Conservation (phyloP, 2,888 invertebrate species). For the Coenonympha arcania region DNA sequence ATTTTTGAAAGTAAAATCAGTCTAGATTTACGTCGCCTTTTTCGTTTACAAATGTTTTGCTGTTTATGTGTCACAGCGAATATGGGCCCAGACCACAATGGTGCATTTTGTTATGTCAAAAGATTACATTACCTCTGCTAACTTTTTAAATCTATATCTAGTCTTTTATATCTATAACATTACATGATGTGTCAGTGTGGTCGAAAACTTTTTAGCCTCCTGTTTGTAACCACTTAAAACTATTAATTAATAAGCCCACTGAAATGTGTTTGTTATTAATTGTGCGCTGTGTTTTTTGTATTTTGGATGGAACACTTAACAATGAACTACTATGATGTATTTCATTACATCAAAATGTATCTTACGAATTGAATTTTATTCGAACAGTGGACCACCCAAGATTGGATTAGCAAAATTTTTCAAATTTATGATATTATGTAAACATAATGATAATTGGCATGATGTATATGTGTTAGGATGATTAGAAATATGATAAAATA, state of each 20-base stretch:
- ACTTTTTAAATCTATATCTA: too few relatives aligned
- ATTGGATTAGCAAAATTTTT: slow-evolving; percentile 29
- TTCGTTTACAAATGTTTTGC: too few relatives aligned
- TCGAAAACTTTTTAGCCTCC: slow-evolving; percentile 28
- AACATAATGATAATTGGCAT: slow-evolving; percentile 47
- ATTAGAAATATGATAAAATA: slow-evolving; percentile 26
- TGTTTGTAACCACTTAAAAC: slow-evolving; percentile 50
- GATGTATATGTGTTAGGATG: slow-evolving; percentile 62
- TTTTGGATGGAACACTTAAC: slow-evolving; percentile 25
- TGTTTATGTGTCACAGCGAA: too few relatives aligned
- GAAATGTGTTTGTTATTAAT: slow-evolving; percentile 41
- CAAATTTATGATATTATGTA: slow-evolving; percentile 16
- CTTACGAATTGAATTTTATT: too few relatives aligned
- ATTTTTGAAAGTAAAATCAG: too few relatives aligned
- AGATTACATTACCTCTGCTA: too few relatives aligned
- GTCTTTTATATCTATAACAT: too few relatives aligned
- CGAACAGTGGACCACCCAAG: slow-evolving; percentile 17
- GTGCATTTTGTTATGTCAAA: neutral
- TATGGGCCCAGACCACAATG: neutral
- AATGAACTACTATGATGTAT: too few relatives aligned
- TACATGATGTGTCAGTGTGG: slow-evolving; percentile 31
- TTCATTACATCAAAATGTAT: too few relatives aligned
- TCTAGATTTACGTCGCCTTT: too few relatives aligned
- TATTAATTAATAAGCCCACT: slow-evolving; percentile 54
- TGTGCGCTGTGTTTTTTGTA: slow-evolving; percentile 26